Evolutionary conservation across 2,888 invertebrate species (phyloP).

Genomic region (Dendrolimus houi): DNA sequence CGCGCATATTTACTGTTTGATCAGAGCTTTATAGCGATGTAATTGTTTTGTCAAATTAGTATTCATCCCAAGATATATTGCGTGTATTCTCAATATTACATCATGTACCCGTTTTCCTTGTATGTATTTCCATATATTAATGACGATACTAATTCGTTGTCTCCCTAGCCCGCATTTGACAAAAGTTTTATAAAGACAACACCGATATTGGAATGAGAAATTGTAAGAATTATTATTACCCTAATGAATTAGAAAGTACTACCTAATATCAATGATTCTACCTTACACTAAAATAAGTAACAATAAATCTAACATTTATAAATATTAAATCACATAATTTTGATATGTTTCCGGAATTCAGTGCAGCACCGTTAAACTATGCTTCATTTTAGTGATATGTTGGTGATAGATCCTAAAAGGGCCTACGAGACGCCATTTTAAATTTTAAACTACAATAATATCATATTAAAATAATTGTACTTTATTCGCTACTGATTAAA

Average conservation of each 20-base stretch:
- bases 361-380: constrained; percentile 61
- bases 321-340: constrained; percentile 59
- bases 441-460: constrained; percentile 60
- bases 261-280: constrained; percentile 38
- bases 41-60: too few relatives aligned
- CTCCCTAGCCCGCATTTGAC: constrained; percentile 69
- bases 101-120: constrained; percentile 16
- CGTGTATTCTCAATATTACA: constrained; percentile 20
- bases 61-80: neutral
- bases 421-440: constrained; percentile 43
- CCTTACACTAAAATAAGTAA: constrained; percentile 36
- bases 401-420: constrained; percentile 41
- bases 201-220: constrained; percentile 22
- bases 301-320: constrained; percentile 35
- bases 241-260: constrained; percentile 18
- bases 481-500: constrained; percentile 56
- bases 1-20: too few relatives aligned
- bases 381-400: constrained; percentile 33
- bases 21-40: too few relatives aligned
- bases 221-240: constrained; percentile 17
- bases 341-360: constrained; percentile 61
- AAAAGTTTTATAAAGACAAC: constrained; percentile 46
- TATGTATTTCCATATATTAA: constrained; percentile 14
- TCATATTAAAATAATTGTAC: constrained; percentile 72
- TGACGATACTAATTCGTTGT: constrained; percentile 61